These are phyloP conservation scores for chimpanzee (Pan troglodytes) DNA, from an alignment of 2,113 vertebrate species.

Conservation along the genomic window DNA sequence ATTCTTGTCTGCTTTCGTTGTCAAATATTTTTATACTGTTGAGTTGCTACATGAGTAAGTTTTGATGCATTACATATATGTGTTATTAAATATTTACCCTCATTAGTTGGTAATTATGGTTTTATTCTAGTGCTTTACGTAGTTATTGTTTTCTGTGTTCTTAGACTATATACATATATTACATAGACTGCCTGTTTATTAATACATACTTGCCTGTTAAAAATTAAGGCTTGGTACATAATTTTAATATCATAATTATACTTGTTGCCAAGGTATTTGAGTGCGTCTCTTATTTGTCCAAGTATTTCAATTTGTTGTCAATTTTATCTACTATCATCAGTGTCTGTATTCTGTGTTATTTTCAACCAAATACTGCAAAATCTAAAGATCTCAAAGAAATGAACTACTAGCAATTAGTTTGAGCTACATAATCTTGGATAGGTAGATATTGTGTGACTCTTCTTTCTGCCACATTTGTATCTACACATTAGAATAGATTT, in stretches of 20 bases:
- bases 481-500: not conserved
- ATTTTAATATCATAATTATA: conserved; percentile 20
- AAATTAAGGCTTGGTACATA: not conserved
- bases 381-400: conserved; percentile 13
- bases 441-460: not conserved
- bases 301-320: conserved; percentile 37
- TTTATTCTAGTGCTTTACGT: not conserved
- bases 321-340: not conserved
- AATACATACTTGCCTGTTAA: not conserved
- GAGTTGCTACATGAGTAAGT: not conserved
- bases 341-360: not conserved
- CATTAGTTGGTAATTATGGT: not conserved
- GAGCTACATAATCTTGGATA: not conserved
- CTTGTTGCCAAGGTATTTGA: not conserved
- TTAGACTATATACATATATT: not conserved
- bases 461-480: not conserved
- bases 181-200: not conserved
- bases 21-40: not conserved
- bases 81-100: conserved; percentile 14
- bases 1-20: not conserved
- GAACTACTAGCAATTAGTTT: not conserved
- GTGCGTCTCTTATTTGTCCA: not conserved
- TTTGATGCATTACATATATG: not conserved
- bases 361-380: conserved; percentile 11
- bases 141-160: not conserved